phyloP scores from a whole-genome alignment of 2,797 vertebrate genomes.

The Diplodus sargus region DNA sequence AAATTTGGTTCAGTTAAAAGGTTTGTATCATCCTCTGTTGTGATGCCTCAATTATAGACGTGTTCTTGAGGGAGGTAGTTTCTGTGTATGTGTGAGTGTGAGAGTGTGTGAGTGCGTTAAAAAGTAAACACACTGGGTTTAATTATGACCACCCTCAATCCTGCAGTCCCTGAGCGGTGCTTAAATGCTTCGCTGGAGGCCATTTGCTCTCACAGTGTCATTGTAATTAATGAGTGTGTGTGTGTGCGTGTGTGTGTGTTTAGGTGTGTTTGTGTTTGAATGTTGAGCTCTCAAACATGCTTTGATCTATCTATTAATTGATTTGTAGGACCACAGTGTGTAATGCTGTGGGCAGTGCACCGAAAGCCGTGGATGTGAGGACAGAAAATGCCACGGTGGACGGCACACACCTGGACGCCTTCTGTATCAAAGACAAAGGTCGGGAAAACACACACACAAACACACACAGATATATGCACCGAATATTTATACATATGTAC shows the following conservation, averaged over 20 bases:
- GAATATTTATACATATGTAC: background rate
- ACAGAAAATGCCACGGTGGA: conserved; percentile 86
- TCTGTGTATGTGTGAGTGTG: conserved; percentile 12
- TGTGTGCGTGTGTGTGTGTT: background rate
- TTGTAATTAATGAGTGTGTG: conserved; percentile 24
- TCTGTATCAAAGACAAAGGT: conserved; percentile 93
- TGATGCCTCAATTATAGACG: conserved; percentile 10
- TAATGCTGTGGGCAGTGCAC: conserved; percentile 81
- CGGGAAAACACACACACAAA: conserved; percentile 61
- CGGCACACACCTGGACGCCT: conserved; percentile 79
- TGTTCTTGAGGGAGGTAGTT: background rate
- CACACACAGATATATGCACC: background rate
- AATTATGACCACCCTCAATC: conserved; percentile 27
- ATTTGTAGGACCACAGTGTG: conserved; percentile 89
- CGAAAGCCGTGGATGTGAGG: conserved; percentile 88
- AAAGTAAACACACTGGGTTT: conserved; percentile 34
- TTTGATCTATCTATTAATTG: conserved; percentile 1
- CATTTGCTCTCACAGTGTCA: conserved; percentile 1
- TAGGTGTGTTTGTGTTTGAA: too few species aligned
- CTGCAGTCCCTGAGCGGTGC: background rate
- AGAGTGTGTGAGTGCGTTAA: background rate
- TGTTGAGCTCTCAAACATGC: background rate
- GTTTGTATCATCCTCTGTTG: too few species aligned
- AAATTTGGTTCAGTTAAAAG: background rate
- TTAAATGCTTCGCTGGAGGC: conserved; percentile 20